phyloP scores from a whole-genome alignment of 2,888 invertebrate genomes.

The Amiota minor region DNA sequence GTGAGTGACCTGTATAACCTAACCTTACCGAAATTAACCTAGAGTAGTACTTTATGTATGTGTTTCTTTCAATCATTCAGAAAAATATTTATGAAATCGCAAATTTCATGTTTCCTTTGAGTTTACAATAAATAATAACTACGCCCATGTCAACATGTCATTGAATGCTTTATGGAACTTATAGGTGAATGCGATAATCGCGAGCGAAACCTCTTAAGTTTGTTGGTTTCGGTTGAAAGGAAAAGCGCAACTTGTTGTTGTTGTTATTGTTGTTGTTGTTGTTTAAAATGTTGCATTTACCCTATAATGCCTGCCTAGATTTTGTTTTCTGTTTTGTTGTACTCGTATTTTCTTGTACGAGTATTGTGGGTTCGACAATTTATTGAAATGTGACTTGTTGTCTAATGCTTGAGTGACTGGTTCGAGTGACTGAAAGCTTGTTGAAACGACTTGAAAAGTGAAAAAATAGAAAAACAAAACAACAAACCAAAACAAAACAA shows the following conservation, averaged over 20 bases:
- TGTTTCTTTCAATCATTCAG: too few species aligned
- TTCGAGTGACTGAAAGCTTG: constrained; percentile 26
- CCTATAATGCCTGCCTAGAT: too few species aligned
- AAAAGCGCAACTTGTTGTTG: constrained; percentile 34
- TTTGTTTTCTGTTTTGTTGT: not conserved
- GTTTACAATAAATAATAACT: too few species aligned
- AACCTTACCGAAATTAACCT: too few species aligned
- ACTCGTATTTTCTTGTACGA: not conserved
- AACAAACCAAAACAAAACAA: not conserved
- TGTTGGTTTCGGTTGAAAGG: constrained; percentile 48
- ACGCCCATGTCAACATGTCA: too few species aligned
- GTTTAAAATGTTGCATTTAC: not conserved
- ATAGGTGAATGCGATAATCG: constrained; percentile 33
- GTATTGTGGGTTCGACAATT: constrained; percentile 9
- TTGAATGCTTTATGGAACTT: too few species aligned
- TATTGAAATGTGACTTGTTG: constrained; percentile 26
- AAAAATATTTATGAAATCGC: too few species aligned
- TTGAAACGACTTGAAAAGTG: constrained; percentile 29
- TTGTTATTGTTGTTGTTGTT: not conserved
- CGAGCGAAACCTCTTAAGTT: constrained; percentile 49
- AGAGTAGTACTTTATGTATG: too few species aligned
- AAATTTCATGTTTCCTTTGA: too few species aligned
- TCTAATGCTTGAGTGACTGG: constrained; percentile 29
- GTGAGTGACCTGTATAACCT: too few species aligned
- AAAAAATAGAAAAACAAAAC: not conserved